A percentile compares a stretch with the other conserved stretches of the same genome.
phyloP scores from a whole-genome alignment of 1,140 invertebrate species.

The Drosophila navojoa region DNA sequence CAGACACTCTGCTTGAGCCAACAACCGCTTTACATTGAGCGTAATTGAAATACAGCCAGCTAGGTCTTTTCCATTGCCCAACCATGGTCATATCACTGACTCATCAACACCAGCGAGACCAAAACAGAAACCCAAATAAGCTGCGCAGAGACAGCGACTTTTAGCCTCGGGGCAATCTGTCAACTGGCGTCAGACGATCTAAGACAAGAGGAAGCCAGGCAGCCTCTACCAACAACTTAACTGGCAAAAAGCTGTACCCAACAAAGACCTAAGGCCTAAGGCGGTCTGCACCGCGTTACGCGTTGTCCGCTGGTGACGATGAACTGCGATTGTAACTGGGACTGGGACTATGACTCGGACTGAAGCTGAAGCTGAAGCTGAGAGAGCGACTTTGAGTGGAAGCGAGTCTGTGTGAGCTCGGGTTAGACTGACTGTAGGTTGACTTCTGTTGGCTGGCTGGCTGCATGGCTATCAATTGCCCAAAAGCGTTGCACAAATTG shows the following conservation, averaged over 20 bases:
- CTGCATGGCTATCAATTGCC: conserved; percentile 73
- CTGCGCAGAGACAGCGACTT: conserved; percentile 52
- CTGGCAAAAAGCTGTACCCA: conserved; percentile 39
- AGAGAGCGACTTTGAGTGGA: background rate
- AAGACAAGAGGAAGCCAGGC: conserved; percentile 52
- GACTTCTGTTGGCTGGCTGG: conserved; percentile 48
- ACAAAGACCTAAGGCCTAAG: conserved; percentile 48
- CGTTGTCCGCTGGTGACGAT: conserved; percentile 71
- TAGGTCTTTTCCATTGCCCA: conserved; percentile 10
- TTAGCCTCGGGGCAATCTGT: conserved; percentile 75
- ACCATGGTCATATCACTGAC: conserved; percentile 52
- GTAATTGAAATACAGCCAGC: background rate
- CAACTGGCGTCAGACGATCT: conserved; percentile 80
- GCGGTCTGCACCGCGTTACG: conserved; percentile 71
- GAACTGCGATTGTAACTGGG: conserved; percentile 58
- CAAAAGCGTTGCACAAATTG: conserved; percentile 81
- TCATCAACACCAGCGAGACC: conserved; percentile 61
- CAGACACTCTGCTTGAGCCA: too few species aligned
- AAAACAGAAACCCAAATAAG: conserved; percentile 66
- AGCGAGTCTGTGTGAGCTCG: conserved; percentile 1
- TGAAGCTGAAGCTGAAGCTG: background rate
- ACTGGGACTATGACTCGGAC: background rate
- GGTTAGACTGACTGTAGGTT: conserved; percentile 26
- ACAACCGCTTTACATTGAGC: background rate
- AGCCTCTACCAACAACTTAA: conserved; percentile 32